Base-by-base conservation (phyloP, 2,888 invertebrate species). In the Eledona agricola region DNA sequence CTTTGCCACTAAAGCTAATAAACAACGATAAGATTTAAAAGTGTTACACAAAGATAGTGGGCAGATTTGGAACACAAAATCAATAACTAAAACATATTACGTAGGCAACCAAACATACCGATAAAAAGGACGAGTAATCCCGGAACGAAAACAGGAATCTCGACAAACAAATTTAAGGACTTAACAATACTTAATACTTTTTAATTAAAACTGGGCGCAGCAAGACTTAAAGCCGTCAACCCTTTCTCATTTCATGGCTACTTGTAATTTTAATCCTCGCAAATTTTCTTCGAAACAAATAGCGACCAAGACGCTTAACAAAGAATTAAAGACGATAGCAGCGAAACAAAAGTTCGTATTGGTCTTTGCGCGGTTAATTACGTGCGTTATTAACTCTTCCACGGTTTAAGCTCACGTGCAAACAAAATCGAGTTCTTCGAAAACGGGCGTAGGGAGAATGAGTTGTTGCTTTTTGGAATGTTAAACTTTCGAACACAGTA, bases 191-290 rank as follows among this genome's bases (percentile, higher is more conserved):
- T 68, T 68, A 69, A 69, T 69, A 67, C 69, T 66, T 67, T 67
- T 69, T 69, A 69, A 69, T 69, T 69, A 67, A 66, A 66, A 64
- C 67, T 57, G 43, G 51, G 63, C 64, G 65, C 63, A 65, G 65
- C 64, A 62, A 62, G 64, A 64, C 66, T 66, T 64, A 65, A 60
- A 60, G 42, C 40, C 45, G 57, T 49, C 65, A 67, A 64, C 68
- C 68, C 66, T 68, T 68, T 66, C 54, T 59, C 28, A 32, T 51
- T 34, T 34, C 58, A 59, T 56, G 55, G 60, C 65, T 65, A 65
- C 67, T 69, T 65, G 63, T 68, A 63, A 63, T 65, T 65, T 67
- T 69, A 69, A 70, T 67, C 69, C 67, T 67, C 62, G 59, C 53
- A 63, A 58, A 62, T 70, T 69, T 53, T 68, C 68, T 69, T 69